These are phyloP conservation scores for Phocoena phocoena DNA, from an alignment of 2,113 vertebrate genomes.

Conservation along the genomic window DNA sequence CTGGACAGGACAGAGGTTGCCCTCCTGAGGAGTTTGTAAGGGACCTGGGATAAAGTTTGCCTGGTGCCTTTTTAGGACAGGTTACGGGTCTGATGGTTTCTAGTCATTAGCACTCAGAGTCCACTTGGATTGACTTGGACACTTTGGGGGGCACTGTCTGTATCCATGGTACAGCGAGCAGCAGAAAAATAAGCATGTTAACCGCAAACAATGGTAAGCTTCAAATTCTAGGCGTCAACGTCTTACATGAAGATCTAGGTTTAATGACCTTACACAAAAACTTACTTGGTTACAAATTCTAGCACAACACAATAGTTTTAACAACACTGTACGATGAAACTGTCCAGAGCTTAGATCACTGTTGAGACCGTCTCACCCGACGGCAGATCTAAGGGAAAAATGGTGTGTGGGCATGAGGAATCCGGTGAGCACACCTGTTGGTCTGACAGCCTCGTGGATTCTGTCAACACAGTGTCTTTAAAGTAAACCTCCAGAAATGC, in stretches of 20 bases:
- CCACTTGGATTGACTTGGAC: background rate
- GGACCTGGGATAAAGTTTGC: background rate
- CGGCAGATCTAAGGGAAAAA: background rate
- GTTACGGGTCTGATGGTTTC: background rate
- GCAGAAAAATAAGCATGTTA: background rate
- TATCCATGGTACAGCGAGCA: background rate
- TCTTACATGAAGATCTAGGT: background rate
- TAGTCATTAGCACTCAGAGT: background rate
- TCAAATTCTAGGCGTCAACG: background rate
- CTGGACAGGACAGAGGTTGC: background rate
- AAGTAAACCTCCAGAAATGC: background rate
- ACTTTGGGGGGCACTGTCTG: background rate
- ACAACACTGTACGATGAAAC: background rate
- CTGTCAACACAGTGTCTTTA: background rate
- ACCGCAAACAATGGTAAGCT: background rate
- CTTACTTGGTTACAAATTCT: background rate
- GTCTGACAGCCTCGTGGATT: background rate
- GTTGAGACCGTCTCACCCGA: background rate
- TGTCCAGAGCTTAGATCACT: background rate
- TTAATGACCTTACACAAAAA: background rate
- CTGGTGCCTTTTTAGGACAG: background rate
- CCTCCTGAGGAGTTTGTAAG: background rate
- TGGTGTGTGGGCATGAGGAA: background rate
- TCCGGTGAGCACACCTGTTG: background rate
- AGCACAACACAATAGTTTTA: background rate